Evolutionary conservation across 1,140 invertebrate genomes (phyloP), one percentile per base, ranked within the genome.

Genomic region (Diprion similis): DNA sequence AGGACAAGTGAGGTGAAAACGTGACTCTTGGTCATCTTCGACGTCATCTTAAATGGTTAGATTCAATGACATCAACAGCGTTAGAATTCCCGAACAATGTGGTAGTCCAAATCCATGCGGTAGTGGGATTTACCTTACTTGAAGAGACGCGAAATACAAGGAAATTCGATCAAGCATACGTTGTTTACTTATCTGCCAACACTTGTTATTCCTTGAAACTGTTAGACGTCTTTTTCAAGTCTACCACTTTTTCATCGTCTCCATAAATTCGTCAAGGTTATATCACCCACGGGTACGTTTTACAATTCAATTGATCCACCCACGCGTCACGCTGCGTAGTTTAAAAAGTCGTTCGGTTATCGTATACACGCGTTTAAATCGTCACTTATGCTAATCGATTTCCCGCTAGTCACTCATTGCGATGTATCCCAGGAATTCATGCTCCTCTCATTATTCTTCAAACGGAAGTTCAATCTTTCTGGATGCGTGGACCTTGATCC

Each of bases 211-310:
- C 51, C 51, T 59, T 17, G n/a, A 37, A 37, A 37, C 51, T 17
- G n/a, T 59, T 13, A 9, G 51, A 59, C n/a, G 51, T 4, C 51
- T 59, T 59, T 37, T 37, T 59, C 51, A 59, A 6, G 6, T 59
- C 3, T 9, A 59, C 51, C 51, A 59, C 51, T 59, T 59, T 59
- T 59, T 59, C 6, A 59, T 13, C 51, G n/a, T 59, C 11, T 59
- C 51, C 51, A 59, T 59, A 59, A 59, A 59, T 59, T 59, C n/a
- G 51, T 59, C 11, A 59, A 59, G 51, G 51, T 59, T 59, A 59
- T 37, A 37, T 37, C 51, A 15, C 51, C 51, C 51, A 59, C 51
- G 51, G 51, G n/a, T 15, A 59, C 51, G 51, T 59, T 59, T 59
- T 59, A 59, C 51, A 59, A 59, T 59, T 59, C 51, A 59, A 59